phyloP scores from a whole-genome alignment of 2,797 vertebrate species.

The Atherinosoma microstoma region DNA sequence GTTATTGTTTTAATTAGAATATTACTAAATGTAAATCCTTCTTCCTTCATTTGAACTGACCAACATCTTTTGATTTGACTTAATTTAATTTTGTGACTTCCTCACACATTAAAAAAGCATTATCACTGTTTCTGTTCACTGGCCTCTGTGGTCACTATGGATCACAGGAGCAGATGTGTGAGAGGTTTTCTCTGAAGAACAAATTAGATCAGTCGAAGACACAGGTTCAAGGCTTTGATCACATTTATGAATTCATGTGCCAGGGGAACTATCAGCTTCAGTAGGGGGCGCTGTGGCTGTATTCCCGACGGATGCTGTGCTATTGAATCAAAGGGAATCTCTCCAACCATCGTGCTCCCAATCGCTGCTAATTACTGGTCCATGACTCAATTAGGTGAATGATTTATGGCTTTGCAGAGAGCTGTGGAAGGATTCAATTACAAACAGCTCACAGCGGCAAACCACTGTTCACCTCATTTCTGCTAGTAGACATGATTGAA shows the following conservation, averaged over 20 bases:
- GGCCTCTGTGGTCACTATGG: conserved; percentile 47
- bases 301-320: conserved; percentile 18
- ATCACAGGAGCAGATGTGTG: conserved; percentile 45
- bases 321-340: conserved; percentile 70
- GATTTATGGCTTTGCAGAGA: conserved; percentile 76
- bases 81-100: conserved; percentile 27
- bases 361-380: conserved; percentile 77
- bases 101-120: background rate
- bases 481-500: conserved; percentile 40
- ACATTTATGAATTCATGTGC: conserved; percentile 41
- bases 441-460: conserved; percentile 62
- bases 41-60: conserved; percentile 35
- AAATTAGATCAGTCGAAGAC: conserved; percentile 70
- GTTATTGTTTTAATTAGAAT: conserved; percentile 60
- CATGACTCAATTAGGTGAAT: conserved; percentile 77
- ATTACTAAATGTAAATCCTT: background rate
- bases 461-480: conserved; percentile 50
- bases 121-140: conserved; percentile 33
- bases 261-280: conserved; percentile 47
- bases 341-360: conserved; percentile 66
- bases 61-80: conserved; percentile 52
- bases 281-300: conserved; percentile 68
- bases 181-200: conserved; percentile 55
- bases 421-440: conserved; percentile 78
- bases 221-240: conserved; percentile 69